Conservation (phyloP, 2,797 vertebrate species). For the Gymnoscopelus braueri region DNA sequence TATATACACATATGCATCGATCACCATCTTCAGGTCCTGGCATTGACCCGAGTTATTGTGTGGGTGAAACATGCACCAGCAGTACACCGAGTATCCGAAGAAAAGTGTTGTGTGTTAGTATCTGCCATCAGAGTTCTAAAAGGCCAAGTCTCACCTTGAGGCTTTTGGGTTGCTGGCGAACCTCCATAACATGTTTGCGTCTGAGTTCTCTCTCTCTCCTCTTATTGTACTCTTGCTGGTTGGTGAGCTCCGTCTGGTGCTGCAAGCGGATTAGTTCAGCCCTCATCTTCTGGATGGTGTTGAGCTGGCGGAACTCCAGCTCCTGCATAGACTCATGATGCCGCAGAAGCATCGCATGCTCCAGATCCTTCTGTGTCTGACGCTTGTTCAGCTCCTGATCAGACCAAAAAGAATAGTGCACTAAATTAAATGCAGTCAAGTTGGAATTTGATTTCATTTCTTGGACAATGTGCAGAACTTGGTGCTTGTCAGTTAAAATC, state of each 20-base stretch:
- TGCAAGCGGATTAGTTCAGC: conserved; percentile 94
- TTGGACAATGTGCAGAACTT: too few species aligned
- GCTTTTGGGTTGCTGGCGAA: conserved; percentile 98
- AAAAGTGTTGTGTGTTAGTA: too few species aligned
- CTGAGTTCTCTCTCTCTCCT: conserved; percentile 95
- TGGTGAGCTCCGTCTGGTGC: conserved; percentile 98
- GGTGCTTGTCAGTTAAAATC: too few species aligned
- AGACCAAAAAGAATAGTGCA: not conserved
- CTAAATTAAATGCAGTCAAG: too few species aligned
- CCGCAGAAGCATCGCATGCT: conserved; percentile 96
- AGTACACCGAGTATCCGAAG: too few species aligned
- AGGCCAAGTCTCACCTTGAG: conserved; percentile 86
- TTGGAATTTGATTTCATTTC: too few species aligned
- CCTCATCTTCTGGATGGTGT: conserved; percentile 94
- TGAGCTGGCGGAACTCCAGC: conserved; percentile 96
- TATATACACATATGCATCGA: too few species aligned
- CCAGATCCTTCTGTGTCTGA: conserved; percentile 98
- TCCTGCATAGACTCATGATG: conserved; percentile 99
- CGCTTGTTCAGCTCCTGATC: conserved; percentile 96
- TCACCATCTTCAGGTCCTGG: too few species aligned
- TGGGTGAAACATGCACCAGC: too few species aligned
- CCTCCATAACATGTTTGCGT: conserved; percentile 98
- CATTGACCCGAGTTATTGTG: too few species aligned
- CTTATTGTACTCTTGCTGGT: conserved; percentile 99
- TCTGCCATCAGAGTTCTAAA: not conserved